phyloP scores from a whole-genome alignment of 2,888 invertebrate species.

The Poecilus cupreus region DNA sequence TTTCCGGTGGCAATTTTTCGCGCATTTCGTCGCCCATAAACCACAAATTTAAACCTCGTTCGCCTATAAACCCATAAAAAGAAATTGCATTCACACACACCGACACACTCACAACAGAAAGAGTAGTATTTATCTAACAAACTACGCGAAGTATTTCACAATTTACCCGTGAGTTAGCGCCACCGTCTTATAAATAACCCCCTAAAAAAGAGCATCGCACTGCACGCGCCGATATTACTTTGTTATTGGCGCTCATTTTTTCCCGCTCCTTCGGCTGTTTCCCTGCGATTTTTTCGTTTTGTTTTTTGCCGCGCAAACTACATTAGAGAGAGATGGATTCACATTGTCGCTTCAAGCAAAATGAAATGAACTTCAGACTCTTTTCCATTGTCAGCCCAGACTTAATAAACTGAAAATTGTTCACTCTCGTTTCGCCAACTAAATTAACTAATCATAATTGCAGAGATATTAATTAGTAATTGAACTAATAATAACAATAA shows the following conservation, averaged over 20 bases:
- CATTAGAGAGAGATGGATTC: neutral
- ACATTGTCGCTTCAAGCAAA: no score
- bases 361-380: no score
- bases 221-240: neutral
- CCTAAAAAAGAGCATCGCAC: neutral
- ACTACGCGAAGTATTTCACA: constrained; percentile 19
- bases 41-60: constrained; percentile 29
- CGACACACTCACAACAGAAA: neutral
- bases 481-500: neutral
- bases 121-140: constrained; percentile 19
- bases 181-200: constrained; percentile 9
- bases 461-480: neutral
- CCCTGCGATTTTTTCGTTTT: neutral
- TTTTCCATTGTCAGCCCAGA: no score
- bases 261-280: neutral
- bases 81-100: constrained; percentile 14
- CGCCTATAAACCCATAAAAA: constrained; percentile 38
- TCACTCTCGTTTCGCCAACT: no score
- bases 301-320: neutral
- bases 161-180: constrained; percentile 6
- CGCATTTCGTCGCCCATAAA: neutral
- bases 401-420: no score
- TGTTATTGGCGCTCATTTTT: constrained; percentile 16
- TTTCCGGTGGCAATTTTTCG: neutral
- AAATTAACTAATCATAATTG: no score